Percentiles rank a stretch among this genome's conserved stretches.
phyloP scores from a whole-genome alignment of 2,888 invertebrate genomes.

The Xanthostigma xanthostigma region DNA sequence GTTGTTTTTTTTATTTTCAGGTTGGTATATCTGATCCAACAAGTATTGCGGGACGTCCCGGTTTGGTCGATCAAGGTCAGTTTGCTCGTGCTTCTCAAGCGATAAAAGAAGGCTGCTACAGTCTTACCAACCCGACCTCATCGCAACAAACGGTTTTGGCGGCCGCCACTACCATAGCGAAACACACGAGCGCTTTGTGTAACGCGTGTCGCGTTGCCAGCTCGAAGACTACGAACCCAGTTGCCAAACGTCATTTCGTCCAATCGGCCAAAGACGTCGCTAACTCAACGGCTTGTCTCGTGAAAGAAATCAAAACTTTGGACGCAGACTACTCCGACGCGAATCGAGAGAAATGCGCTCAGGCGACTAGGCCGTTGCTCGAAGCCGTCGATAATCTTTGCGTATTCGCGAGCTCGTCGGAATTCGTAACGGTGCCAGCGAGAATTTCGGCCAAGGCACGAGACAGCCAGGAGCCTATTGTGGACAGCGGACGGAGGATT shows the following conservation, averaged over 20 bases:
- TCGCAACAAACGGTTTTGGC: constrained; percentile 74
- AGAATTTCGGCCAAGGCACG: constrained; percentile 75
- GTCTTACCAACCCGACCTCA: constrained; percentile 52
- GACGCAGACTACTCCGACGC: constrained; percentile 72
- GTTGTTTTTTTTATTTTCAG: constrained; percentile 20
- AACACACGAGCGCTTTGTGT: constrained; percentile 89
- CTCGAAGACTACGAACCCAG: constrained; percentile 75
- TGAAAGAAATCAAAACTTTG: constrained; percentile 83
- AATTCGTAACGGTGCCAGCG: constrained; percentile 86
- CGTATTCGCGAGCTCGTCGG: constrained; percentile 84
- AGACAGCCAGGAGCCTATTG: constrained; percentile 73
- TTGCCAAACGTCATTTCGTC: constrained; percentile 91
- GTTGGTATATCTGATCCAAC: constrained; percentile 86
- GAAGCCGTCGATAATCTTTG: constrained; percentile 86
- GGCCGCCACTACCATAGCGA: constrained; percentile 87
- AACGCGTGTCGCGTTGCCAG: constrained; percentile 91
- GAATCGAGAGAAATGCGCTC: constrained; percentile 55
- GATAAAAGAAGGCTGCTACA: constrained; percentile 78
- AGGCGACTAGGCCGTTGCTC: constrained; percentile 70
- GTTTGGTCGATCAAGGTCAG: constrained; percentile 77
- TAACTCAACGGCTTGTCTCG: constrained; percentile 84
- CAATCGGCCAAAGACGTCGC: constrained; percentile 96
- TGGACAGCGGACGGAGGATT: constrained; percentile 60
- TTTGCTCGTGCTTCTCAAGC: constrained; percentile 79
- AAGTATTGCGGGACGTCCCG: constrained; percentile 75